phyloP scores from a whole-genome alignment of 2,888 invertebrate genomes.

The Caenorhabditis angaria region DNA sequence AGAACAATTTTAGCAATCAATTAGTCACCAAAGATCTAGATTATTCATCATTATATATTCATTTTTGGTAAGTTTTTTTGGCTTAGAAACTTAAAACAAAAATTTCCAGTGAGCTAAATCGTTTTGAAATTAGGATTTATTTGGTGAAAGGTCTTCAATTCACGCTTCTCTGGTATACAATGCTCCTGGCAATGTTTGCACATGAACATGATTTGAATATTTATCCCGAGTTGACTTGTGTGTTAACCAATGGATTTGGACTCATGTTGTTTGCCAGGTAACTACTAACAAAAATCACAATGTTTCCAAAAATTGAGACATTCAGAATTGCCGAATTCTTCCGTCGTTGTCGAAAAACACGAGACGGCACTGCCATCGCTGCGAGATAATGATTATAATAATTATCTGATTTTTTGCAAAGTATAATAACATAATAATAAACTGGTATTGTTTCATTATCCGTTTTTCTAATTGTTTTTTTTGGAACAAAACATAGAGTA shows the following conservation, averaged over 20 bases:
- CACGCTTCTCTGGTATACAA: conserved; percentile 58
- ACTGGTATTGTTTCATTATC: conserved; percentile 2
- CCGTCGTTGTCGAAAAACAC: conserved; percentile 51
- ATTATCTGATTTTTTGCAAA: neutral
- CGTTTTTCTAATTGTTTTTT: neutral
- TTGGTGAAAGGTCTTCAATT: conserved; percentile 56
- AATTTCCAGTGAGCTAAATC: conserved; percentile 51
- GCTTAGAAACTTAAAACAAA: neutral
- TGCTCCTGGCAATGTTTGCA: conserved; percentile 57
- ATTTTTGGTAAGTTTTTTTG: conserved; percentile 46
- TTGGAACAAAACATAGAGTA: neutral
- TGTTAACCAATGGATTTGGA: conserved; percentile 62
- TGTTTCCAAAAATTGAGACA: conserved; percentile 18
- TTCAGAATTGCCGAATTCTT: conserved; percentile 59
- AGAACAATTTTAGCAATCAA: conserved; percentile 44
- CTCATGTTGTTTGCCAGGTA: conserved; percentile 59
- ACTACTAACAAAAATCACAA: too few species aligned
- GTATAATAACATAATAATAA: neutral
- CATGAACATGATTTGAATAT: conserved; percentile 59
- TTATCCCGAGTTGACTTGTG: conserved; percentile 58
- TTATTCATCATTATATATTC: conserved; percentile 34
- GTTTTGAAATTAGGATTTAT: conserved; percentile 52
- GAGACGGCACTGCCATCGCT: conserved; percentile 48
- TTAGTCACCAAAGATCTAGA: conserved; percentile 46
- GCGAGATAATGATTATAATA: conserved; percentile 30